Percentiles rank a stretch among this genome's conserved stretches.
phyloP scores from a whole-genome alignment of 2,113 vertebrate genomes.

The Lethenteron camtschaticum region DNA sequence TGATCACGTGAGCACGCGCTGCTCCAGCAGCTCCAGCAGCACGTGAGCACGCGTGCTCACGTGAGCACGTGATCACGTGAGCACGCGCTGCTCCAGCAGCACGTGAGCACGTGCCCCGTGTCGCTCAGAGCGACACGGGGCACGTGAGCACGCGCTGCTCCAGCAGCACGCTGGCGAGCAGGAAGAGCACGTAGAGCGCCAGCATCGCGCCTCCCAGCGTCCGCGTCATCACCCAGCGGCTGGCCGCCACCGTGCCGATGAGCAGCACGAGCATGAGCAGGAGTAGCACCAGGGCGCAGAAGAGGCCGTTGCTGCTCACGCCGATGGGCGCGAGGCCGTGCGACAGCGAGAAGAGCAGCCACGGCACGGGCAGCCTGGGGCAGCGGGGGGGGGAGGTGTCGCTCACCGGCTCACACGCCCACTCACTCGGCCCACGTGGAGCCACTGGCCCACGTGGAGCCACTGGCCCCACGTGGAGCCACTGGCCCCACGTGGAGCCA shows the following conservation, averaged over 20 bases:
- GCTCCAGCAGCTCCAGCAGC: no score
- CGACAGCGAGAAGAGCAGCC: constrained; percentile 45
- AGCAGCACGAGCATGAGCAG: constrained; percentile 90
- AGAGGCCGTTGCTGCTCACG: constrained; percentile 82
- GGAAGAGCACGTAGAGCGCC: constrained; percentile 65
- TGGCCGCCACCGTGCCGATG: constrained; percentile 69
- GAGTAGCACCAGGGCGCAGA: constrained; percentile 86
- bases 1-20: no score
- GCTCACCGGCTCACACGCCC: no score
- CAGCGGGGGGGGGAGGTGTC: constrained; percentile 6
- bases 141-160: constrained; percentile 58
- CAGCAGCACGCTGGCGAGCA: constrained; percentile 67
- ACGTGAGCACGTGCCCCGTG: background rate
- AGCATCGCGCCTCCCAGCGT: constrained; percentile 74
- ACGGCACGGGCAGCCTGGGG: constrained; percentile 61
- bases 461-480: no score
- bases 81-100: no score
- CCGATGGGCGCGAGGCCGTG: constrained; percentile 30
- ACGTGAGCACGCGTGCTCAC: no score
- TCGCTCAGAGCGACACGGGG: constrained; percentile 46
- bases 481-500: no score
- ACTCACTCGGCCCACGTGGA: no score
- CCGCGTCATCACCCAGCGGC: constrained; percentile 91
- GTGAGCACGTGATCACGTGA: no score
- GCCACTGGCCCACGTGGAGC: no score